These are phyloP conservation scores for Stegodyphus dumicola DNA, from an alignment of 1,140 invertebrate species.

Conservation along the genomic window DNA sequence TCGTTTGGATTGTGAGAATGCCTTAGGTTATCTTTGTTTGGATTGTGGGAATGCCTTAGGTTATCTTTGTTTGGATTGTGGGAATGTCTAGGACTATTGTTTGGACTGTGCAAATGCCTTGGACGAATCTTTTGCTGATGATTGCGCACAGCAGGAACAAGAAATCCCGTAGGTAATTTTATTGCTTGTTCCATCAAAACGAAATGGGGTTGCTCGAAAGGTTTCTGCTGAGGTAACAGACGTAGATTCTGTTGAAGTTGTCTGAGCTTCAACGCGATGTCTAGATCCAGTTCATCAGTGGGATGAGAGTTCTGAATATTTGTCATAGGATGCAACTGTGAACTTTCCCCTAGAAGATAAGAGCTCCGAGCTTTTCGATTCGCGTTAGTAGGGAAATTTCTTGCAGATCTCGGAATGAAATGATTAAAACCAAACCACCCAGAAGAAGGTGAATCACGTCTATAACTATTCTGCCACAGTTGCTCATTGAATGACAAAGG, in stretches of 20 bases:
- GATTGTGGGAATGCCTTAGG: background rate
- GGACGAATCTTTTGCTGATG: background rate
- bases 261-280: background rate
- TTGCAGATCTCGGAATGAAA: slow-evolving; percentile 32
- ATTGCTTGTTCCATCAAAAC: background rate
- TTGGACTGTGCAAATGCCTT: background rate
- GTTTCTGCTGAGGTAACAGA: background rate
- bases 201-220: background rate
- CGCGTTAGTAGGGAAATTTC: background rate
- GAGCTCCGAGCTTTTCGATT: background rate
- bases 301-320: background rate
- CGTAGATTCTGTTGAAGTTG: background rate
- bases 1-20: no score
- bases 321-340: slow-evolving; percentile 2
- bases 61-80: background rate
- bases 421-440: slow-evolving; percentile 42
- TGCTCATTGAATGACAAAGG: background rate
- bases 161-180: background rate
- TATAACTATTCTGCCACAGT: background rate
- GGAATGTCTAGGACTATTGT: background rate
- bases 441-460: background rate
- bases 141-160: background rate
- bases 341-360: slow-evolving; percentile 23
- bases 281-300: background rate
- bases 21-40: no score